These are phyloP conservation scores for Epinephelus awoara DNA, from an alignment of 2,797 vertebrate species.

Conservation along the genomic window DNA sequence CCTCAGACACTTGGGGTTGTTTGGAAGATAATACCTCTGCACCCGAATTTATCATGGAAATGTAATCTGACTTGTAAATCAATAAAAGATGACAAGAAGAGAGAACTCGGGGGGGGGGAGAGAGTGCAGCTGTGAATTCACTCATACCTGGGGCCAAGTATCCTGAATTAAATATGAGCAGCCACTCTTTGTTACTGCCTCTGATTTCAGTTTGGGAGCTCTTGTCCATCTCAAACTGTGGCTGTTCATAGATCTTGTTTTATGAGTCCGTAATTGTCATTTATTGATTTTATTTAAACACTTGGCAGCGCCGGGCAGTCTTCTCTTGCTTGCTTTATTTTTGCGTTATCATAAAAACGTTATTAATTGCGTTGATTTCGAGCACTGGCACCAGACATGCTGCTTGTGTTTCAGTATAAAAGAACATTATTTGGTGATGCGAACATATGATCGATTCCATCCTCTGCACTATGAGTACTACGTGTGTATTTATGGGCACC, in stretches of 20 bases:
- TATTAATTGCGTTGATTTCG: not conserved
- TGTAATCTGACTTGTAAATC: slow-evolving; percentile 68
- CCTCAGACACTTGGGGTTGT: slow-evolving; percentile 32
- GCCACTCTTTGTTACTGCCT: slow-evolving; percentile 34
- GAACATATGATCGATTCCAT: not conserved
- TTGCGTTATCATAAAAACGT: not conserved
- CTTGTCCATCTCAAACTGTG: slow-evolving; percentile 13
- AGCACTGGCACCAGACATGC: not conserved
- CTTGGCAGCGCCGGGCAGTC: not conserved
- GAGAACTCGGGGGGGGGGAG: slow-evolving; percentile 11
- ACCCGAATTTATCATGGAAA: slow-evolving; percentile 51
- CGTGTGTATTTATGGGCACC: not conserved
- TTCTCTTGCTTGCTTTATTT: not conserved
- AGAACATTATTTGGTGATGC: not conserved
- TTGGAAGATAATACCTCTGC: slow-evolving; percentile 34
- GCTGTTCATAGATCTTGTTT: slow-evolving; percentile 5
- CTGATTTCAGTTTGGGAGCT: slow-evolving; percentile 47
- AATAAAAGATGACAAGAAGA: slow-evolving; percentile 58
- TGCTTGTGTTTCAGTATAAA: slow-evolving; percentile 13
- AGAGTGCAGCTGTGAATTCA: slow-evolving; percentile 38
- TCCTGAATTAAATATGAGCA: slow-evolving; percentile 63
- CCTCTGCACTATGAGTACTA: not conserved
- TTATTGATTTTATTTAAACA: slow-evolving; percentile 20
- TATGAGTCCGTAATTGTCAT: not conserved
- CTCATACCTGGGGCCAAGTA: slow-evolving; percentile 51